Conservation (phyloP, 1,140 invertebrate genomes). For the Bombyx mandarina region DNA sequence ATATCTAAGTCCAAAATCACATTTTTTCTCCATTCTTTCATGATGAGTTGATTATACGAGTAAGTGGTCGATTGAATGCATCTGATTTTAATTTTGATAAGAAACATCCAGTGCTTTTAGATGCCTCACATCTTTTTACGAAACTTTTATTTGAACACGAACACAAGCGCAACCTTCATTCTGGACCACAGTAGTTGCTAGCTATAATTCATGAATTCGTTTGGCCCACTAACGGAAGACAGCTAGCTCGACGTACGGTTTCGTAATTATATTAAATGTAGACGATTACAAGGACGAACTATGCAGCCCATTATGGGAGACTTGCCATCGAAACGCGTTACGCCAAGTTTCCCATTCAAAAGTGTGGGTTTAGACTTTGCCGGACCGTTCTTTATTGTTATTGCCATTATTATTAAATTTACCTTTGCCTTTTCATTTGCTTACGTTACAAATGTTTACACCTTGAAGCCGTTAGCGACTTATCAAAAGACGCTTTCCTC, state of each 20-base stretch:
- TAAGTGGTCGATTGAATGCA: conserved; percentile 11
- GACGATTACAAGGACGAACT: conserved; percentile 3
- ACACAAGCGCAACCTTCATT: conserved; percentile 7
- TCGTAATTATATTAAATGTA: conserved; percentile 7
- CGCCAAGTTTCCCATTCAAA: conserved; percentile 9
- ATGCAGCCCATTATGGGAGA: conserved; percentile 8
- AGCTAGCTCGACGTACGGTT: conserved; percentile 3
- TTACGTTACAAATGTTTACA: conserved; percentile 19
- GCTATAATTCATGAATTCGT: conserved; percentile 3
- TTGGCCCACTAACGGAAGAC: conserved; percentile 11
- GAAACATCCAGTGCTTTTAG: conserved; percentile 16
- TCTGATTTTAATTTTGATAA: conserved; percentile 13
- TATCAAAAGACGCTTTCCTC: conserved; percentile 20
- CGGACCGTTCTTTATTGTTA: conserved; percentile 27
- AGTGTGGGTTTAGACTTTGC: conserved; percentile 32
- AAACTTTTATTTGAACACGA: conserved; percentile 9
- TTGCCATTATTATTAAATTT: not conserved
- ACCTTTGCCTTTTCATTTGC: conserved; percentile 21
- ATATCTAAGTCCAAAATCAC: not conserved
- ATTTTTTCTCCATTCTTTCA: conserved; percentile 11
- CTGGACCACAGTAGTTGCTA: conserved; percentile 11
- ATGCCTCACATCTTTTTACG: conserved; percentile 10
- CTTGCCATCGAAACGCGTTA: conserved; percentile 20
- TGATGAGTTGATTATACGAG: conserved; percentile 9
- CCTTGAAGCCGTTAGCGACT: conserved; percentile 16